These are phyloP conservation scores for Emesis furor DNA, from an alignment of 2,888 invertebrate species.

Conservation along the genomic window DNA sequence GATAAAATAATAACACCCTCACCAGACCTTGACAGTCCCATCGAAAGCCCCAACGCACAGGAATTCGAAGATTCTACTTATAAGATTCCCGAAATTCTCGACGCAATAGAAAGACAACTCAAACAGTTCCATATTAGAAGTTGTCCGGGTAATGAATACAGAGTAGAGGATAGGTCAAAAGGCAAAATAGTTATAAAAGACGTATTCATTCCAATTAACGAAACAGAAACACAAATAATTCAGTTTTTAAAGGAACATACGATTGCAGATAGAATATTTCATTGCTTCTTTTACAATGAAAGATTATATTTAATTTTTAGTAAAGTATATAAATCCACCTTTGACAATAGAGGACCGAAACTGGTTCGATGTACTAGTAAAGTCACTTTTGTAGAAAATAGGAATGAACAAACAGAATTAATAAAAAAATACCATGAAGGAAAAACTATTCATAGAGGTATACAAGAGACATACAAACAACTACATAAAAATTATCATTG, in stretches of 20 bases:
- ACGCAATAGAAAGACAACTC: slow-evolving; percentile 73
- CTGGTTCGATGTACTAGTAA: slow-evolving; percentile 31
- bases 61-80: neutral
- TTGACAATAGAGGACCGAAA: slow-evolving; percentile 11
- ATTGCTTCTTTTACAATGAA: slow-evolving; percentile 25
- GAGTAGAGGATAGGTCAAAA: slow-evolving; percentile 62
- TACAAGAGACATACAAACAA: slow-evolving; percentile 35
- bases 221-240: slow-evolving; percentile 22
- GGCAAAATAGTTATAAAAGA: neutral
- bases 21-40: too few relatives aligned
- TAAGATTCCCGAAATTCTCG: slow-evolving; percentile 52
- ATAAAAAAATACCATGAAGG: slow-evolving; percentile 42
- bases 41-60: too few relatives aligned
- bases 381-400: slow-evolving; percentile 22
- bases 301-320: slow-evolving; percentile 9
- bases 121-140: slow-evolving; percentile 74
- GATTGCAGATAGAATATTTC: slow-evolving; percentile 23
- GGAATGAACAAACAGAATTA: slow-evolving; percentile 22
- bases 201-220: slow-evolving; percentile 25
- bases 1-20: too few relatives aligned
- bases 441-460: slow-evolving; percentile 35
- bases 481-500: slow-evolving; percentile 63
- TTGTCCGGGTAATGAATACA: slow-evolving; percentile 62
- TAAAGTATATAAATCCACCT: slow-evolving; percentile 12
- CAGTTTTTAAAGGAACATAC: slow-evolving; percentile 24